Evolutionary conservation across 37 sponge, comb jelly and placozoan species (phyloP), one percentile per base, ranked within the genome.

Genomic region (Ephydatia muelleri): DNA sequence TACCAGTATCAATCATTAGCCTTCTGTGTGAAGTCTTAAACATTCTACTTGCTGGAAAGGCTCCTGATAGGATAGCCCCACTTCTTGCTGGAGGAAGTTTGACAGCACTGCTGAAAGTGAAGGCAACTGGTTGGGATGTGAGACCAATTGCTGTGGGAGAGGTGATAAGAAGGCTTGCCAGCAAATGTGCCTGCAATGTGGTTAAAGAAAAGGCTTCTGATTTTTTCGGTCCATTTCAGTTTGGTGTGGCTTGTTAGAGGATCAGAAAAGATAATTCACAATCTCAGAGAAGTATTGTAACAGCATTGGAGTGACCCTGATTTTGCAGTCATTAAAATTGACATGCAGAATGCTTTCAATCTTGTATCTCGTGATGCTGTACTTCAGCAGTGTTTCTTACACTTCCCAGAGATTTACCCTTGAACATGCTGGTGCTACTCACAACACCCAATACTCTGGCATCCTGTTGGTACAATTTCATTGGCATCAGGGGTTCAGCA

Each of bases 221-320:
- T 14, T 57, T 57, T 57, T 57, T 57, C 57, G 19, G 57, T 57
- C 57, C 57, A 16, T 57, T 57, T 57, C 57, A 57, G 57, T 57
- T 57, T 5, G 57, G 57, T 57, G 12, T 57, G 57, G 57, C 57
- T 57, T 57, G 57, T 14, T 16, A 57, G 57, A 57, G 57, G 57
- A 57, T 57, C 57, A 57, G 57, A 57, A 57, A 57, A 57, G 57
- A 57, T 57, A 57, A 57, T 57, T 14, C 57, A 57, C 57, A 57
- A 57, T 14, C 57, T 57, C 57, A 57, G 57, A 57, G 57, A 57
- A 57, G 57, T 57, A 16, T 57, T 57, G 19, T 14, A 57, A 14
- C 57, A 57, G 57, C 57, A 57, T 57, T 57, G 57, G 57, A 57
- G 57, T 57, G 57, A 57, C 57, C 57, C 57, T 57, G 57, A 57